These are phyloP conservation scores for Proterorhinus semilunaris DNA, from an alignment of 2,113 vertebrate species.

Conservation along the genomic window DNA sequence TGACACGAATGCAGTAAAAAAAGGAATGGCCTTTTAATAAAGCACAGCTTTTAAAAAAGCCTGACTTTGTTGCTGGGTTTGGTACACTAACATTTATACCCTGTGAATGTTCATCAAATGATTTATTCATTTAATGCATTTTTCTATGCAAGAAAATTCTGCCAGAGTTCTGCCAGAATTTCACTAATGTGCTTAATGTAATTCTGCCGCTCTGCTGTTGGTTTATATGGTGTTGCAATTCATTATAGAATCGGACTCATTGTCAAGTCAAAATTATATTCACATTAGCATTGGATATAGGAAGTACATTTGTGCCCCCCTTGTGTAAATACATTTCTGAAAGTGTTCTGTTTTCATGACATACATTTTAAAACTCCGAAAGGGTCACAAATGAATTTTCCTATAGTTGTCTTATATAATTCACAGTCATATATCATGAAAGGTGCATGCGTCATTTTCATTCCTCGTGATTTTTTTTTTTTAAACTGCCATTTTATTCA, in stretches of 20 bases:
- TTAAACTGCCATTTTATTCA: slow-evolving; percentile 54
- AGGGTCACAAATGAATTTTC: slow-evolving; percentile 42
- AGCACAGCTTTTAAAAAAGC: slow-evolving; percentile 35
- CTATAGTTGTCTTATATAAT: neutral
- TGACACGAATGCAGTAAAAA: slow-evolving; percentile 47
- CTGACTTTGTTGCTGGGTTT: neutral
- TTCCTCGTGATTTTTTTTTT: slow-evolving; percentile 33
- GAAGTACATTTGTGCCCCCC: slow-evolving; percentile 35
- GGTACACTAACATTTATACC: slow-evolving; percentile 13
- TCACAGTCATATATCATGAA: slow-evolving; percentile 2
- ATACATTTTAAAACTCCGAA: slow-evolving; percentile 7
- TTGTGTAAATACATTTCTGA: slow-evolving; percentile 1
- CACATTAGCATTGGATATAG: neutral
- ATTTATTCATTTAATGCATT: neutral
- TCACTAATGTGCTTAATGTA: slow-evolving; percentile 1
- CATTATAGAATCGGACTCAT: too few species aligned
- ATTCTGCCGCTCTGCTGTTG: neutral
- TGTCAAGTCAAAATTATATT: neutral
- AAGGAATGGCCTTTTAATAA: slow-evolving; percentile 11
- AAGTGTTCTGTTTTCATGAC: neutral
- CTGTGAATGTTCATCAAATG: neutral
- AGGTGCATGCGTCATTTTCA: slow-evolving; percentile 47
- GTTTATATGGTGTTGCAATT: neutral
- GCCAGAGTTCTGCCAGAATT: neutral
- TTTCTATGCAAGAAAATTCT: neutral